Percentiles rank a stretch among this genome's conserved stretches.
Evolutionary conservation across 64 coral and sea anemone genomes (phyloP).

Genomic region (Cladopsammia gracilis): DNA sequence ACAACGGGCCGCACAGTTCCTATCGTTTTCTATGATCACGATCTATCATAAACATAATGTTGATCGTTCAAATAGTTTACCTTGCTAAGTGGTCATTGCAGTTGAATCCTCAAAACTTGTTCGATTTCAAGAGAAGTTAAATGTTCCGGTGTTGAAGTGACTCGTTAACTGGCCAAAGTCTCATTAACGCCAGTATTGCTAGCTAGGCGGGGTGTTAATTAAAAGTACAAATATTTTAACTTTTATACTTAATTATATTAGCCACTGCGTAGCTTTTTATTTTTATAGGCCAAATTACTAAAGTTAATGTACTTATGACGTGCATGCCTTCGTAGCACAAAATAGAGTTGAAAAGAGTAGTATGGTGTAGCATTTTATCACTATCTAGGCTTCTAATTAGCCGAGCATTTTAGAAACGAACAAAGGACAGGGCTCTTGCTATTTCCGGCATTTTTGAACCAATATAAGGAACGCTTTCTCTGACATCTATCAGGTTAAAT

Average conservation of each 20-base stretch:
- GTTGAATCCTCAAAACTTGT: neutral
- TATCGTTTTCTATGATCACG: no score
- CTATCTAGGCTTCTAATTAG: neutral
- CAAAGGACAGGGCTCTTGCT: neutral
- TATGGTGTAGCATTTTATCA: neutral
- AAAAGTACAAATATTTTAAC: constrained; percentile 29
- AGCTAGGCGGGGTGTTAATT: neutral
- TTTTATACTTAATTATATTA: constrained; percentile 52
- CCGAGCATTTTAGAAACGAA: neutral
- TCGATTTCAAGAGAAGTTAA: neutral
- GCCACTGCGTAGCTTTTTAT: neutral
- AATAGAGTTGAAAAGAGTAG: neutral
- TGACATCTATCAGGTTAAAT: constrained; percentile 13
- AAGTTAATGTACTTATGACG: constrained; percentile 18
- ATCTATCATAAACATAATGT: no score
- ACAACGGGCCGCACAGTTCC: neutral
- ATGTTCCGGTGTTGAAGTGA: neutral
- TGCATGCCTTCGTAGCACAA: neutral
- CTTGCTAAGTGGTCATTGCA: neutral
- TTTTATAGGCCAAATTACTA: neutral
- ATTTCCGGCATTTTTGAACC: constrained; percentile 23
- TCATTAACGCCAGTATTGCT: constrained; percentile 16
- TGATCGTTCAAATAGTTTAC: neutral
- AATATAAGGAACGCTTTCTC: constrained; percentile 8
- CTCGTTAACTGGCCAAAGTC: neutral